phyloP scores from a whole-genome alignment of 2,888 invertebrate species.

The Drosophila tripunctata region DNA sequence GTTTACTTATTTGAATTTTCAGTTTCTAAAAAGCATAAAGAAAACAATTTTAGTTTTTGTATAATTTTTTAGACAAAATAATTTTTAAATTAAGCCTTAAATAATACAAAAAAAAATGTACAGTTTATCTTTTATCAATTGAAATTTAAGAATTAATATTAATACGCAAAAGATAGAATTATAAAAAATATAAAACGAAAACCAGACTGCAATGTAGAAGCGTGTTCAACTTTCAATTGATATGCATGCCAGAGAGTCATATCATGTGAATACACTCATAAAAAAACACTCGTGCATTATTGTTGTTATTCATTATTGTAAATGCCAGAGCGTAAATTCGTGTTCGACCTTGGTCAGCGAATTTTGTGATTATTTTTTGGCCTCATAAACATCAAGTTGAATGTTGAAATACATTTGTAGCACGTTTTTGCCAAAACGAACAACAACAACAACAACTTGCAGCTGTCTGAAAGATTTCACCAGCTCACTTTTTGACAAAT shows the following conservation, averaged over 20 bases:
- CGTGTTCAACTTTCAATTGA: slow-evolving; percentile 33
- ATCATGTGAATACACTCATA: slow-evolving; percentile 9
- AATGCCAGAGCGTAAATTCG: slow-evolving; percentile 49
- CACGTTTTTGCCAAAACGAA: slow-evolving; percentile 36
- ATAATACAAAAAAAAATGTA: no score
- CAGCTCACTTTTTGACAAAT: slow-evolving; percentile 65
- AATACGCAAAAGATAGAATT: not conserved
- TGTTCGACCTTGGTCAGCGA: slow-evolving; percentile 44
- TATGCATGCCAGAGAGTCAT: slow-evolving; percentile 28
- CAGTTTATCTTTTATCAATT: no score
- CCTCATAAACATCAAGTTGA: slow-evolving; percentile 11
- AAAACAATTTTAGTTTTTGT: no score
- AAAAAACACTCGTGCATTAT: not conserved
- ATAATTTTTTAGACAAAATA: no score
- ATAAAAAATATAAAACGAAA: not conserved
- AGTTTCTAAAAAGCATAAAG: no score
- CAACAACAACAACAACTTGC: slow-evolving; percentile 5
- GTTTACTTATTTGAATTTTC: no score
- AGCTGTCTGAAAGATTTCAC: slow-evolving; percentile 57
- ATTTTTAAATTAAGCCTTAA: no score
- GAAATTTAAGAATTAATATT: not conserved
- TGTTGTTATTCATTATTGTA: slow-evolving; percentile 30
- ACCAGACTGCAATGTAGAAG: slow-evolving; percentile 5
- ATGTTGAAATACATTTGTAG: slow-evolving; percentile 37
- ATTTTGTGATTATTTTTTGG: slow-evolving; percentile 46